Base-by-base conservation (phyloP, 1,140 invertebrate species). In the Pomacea maculata region DNA sequence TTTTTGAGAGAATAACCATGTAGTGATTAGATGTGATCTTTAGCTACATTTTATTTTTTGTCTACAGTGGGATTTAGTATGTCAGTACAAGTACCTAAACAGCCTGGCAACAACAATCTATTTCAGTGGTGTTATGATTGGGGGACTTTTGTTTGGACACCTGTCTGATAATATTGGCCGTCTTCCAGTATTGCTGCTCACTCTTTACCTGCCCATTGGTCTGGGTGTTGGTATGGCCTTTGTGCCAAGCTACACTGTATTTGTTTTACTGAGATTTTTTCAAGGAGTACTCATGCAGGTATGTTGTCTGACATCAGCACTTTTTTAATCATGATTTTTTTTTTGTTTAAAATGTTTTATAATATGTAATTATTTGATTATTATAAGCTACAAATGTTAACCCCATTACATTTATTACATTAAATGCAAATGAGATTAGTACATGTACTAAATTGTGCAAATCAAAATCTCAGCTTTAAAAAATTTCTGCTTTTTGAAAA, bases 1-100 rank as follows among this genome's bases (percentile, higher is more conserved):
- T 45, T 45, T 45, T 45, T 45, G 34, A 45, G 34, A 45, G 34
- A 45, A 45, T 45, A 45, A 45, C 2, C 34, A 45, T 45, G 34
- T 4, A 45, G 6, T 6, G 34, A 45, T 45, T 45, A 45, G 3
- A 45, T 45, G 34, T 45, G 34, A 45, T 45, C 34, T 45, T 45
- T 45, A 45, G 82, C 21, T 21, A 77, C 29, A 70, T 63, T 65
- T 74, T 25, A 79, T 8, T 71, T 21, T 67, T 82, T n/a, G 65
- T 57, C 94, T 92, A 81, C 92, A 96, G 95, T 96, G 95, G 95
- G 93, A 95, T 86, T 90, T 96, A 57, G 95, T 96, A 0, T 96
- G 95, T 90, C 92, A 94, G 68, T 92, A 93, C 81, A 68, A 67
- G 29, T 95, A 95, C 88, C 93, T 94, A 70, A 92, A 94, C 6